Base-by-base conservation (phyloP, 2,113 vertebrate species). In the Anseranas semipalmata region DNA sequence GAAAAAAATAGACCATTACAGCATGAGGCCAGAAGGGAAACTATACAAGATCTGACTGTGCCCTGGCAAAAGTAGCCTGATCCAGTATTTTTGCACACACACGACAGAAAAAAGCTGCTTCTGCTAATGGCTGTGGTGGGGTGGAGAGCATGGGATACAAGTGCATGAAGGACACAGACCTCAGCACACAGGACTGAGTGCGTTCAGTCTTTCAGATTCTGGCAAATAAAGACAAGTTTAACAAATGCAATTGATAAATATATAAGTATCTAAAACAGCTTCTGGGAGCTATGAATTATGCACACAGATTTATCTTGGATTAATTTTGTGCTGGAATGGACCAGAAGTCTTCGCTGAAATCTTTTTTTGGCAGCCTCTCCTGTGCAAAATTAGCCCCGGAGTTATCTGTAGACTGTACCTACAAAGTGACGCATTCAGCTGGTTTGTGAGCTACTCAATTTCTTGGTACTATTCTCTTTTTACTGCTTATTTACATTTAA, bases 251-350 rank as follows among this genome's bases (percentile, higher is more conserved):
- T n/a, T 74, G 18, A 30, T 0, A 83, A 70, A 76, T 33, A 75
- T 8, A 22, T 25, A 68, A 82, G 72, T 48, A 76, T 8, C 74
- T 52, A 59, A 60, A 28, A 70, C 72, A 95, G 86, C 91, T 68
- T 90, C 39, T 1, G 35, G 91, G 83, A 95, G 48, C 33, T 78
- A 73, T 71, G 77, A 67, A 87, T 87, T 88, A 68, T 27, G 48
- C 46, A 66, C 8, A 0, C 68, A 84, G 68, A 37, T 95, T 83
- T 62, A 73, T 66, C 80, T 53, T 67, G 41, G 80, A 77, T 89
- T 92, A 87, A 89, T 91, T 84, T 74, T 67, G 65, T 62, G 76
- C 80, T 70, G 76, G 68, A 95, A 85, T 20, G 79, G 86, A 71
- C 41, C 50, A 41, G 80, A 80, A 89, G 41, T 60, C 39, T 84